These are phyloP conservation scores for Onychostruthus taczanowskii DNA, from an alignment of 2,113 vertebrate species.

Conservation along the genomic window DNA sequence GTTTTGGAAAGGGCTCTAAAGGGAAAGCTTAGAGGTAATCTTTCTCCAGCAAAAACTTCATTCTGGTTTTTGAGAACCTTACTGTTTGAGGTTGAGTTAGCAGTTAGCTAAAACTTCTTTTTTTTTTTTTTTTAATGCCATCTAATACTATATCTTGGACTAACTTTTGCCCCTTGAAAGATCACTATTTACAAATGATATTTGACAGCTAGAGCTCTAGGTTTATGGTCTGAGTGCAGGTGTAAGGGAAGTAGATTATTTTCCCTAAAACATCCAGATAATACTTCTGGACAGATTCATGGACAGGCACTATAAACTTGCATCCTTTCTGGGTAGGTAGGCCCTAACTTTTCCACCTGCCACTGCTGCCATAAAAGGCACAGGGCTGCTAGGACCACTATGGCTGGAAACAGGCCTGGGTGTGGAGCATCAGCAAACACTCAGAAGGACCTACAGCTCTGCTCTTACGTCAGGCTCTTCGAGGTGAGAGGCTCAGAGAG, in stretches of 20 bases:
- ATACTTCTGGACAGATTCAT: not conserved
- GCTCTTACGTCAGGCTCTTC: fast-evolving
- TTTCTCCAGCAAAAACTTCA: not conserved
- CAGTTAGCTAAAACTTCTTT: not conserved
- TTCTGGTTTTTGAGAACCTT: not conserved
- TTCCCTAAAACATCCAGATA: not conserved
- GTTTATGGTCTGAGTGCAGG: not conserved
- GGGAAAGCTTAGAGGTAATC: not conserved
- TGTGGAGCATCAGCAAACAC: not conserved
- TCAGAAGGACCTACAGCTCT: not conserved
- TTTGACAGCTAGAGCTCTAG: not conserved
- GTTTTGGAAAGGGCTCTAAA: not conserved
- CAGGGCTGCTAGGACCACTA: not conserved
- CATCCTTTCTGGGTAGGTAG: not conserved
- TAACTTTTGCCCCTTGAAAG: not conserved
- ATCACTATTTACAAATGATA: not conserved
- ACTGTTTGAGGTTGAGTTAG: not conserved
- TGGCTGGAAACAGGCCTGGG: not conserved
- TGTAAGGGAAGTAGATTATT: not conserved
- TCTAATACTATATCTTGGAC: not conserved
- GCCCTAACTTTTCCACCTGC: not conserved
- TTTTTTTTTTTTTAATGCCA: not conserved
- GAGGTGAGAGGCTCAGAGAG: not conserved
- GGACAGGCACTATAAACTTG: not conserved
- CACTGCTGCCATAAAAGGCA: not conserved